These are phyloP conservation scores for Phocides pigmalion DNA, from an alignment of 1,140 invertebrate species.

Conservation along the genomic window DNA sequence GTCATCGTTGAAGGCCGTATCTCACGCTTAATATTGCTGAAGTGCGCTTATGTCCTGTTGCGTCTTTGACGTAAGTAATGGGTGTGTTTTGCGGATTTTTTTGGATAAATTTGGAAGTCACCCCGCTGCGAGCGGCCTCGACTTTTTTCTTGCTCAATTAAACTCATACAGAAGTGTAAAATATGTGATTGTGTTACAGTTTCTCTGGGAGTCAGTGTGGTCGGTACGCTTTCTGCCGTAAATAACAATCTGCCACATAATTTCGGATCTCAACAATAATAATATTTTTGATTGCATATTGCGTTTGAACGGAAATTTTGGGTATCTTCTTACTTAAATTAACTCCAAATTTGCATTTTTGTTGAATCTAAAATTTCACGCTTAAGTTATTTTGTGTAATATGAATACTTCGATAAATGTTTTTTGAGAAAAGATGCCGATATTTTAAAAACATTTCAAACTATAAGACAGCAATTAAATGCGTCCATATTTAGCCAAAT, in stretches of 20 bases:
- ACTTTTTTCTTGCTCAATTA: constrained; percentile 78
- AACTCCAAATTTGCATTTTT: constrained; percentile 37
- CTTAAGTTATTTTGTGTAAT: background rate
- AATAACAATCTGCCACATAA: constrained; percentile 76
- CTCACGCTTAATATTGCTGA: constrained; percentile 79
- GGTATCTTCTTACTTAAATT: constrained; percentile 34
- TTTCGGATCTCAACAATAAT: constrained; percentile 70
- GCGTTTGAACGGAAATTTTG: constrained; percentile 49
- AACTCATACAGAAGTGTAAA: constrained; percentile 78
- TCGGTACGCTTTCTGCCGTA: constrained; percentile 63
- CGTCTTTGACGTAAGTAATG: constrained; percentile 74
- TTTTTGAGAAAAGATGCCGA: background rate
- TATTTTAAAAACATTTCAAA: background rate
- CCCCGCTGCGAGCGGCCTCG: constrained; percentile 69
- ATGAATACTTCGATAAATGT: background rate
- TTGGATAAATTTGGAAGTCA: constrained; percentile 76
- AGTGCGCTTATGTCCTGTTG: constrained; percentile 63
- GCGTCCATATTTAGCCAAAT: too few relatives aligned
- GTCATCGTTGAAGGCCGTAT: constrained; percentile 74
- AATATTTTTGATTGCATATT: constrained; percentile 70
- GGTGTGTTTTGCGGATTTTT: constrained; percentile 69
- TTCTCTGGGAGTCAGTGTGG: constrained; percentile 53
- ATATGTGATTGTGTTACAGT: constrained; percentile 80
- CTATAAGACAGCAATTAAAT: too few relatives aligned
- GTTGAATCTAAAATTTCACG: constrained; percentile 37